Conservation (phyloP, 1,140 invertebrate species). For the Lordiphosa clarofinis region DNA sequence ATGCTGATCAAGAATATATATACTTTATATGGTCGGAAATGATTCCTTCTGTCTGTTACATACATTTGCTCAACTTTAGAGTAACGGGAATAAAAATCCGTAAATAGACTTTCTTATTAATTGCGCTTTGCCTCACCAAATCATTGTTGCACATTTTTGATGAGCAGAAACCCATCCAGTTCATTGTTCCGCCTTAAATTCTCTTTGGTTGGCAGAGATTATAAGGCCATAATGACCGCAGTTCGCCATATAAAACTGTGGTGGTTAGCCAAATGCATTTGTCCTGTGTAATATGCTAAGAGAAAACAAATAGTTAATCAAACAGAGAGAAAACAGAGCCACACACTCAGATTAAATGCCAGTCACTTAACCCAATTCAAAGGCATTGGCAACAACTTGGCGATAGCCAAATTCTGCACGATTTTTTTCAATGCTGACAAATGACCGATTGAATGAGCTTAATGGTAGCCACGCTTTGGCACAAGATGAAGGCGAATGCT, state of each 20-base stretch:
- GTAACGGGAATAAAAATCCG: no score
- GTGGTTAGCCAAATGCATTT: slow-evolving; percentile 48
- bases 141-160: no score
- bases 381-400: slow-evolving; percentile 63
- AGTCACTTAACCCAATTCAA: slow-evolving; percentile 69
- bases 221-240: background rate
- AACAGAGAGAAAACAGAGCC: slow-evolving; percentile 14
- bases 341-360: slow-evolving; percentile 53
- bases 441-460: slow-evolving; percentile 65
- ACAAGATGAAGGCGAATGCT: slow-evolving; percentile 46
- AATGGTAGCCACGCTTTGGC: slow-evolving; percentile 65
- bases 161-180: no score
- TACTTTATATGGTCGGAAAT: no score
- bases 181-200: no score
- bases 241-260: slow-evolving; percentile 2
- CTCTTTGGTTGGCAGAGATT: slow-evolving; percentile 53
- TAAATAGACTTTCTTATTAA: no score
- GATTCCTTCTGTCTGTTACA: no score
- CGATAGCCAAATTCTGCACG: slow-evolving; percentile 22
- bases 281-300: slow-evolving; percentile 36
- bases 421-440: slow-evolving; percentile 49
- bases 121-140: no score
- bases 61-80: no score
- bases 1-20: no score
- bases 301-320: slow-evolving; percentile 47